Base-by-base conservation (phyloP, 2,113 vertebrate genomes). In the Budorcas taxicolor region DNA sequence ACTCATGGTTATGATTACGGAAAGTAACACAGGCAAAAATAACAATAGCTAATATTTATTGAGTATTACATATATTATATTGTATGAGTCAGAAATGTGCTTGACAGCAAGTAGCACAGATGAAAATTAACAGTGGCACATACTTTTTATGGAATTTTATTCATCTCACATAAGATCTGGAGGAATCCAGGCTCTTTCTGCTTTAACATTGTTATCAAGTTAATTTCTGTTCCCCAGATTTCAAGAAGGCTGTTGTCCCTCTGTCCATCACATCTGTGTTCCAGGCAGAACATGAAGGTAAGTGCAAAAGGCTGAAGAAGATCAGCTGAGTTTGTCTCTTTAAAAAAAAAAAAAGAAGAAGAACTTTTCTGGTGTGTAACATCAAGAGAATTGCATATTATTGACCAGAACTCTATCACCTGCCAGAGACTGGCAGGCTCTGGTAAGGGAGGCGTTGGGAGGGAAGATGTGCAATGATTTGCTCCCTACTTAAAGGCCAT, bases 401-500 rank as follows among this genome's bases (percentile, higher is more conserved):
- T 21, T 78, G 43, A 55, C 29, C 43, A 78, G 29, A 87, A 87
- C 60, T 57, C 57, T 43, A 4, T 87, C 40, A 76, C 53, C 50
- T 84, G 53, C n/a, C 67, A 71, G n/a, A 71, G 67, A 71, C 76
- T 92, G 55, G 86, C 64, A 71, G 87, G 82, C 83, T 45, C 55
- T 36, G 52, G 89, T 13, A 58, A 96, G 40, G 47, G 83, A 87
- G 58, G 83, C 36, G 40, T 0, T 91, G 17, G 58, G 58, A 80
- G 12, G 85, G 55, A 87, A 93, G 58, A 33, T 76, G 47, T 90
- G 71, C 60, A 86, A 83, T 83, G 57, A 95, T 94, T 85, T 92
- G 19, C 50, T 87, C n/a, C 43, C 58, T 53, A 27, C n/a, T 91
- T 96, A 98, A 95, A 97, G 96, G 55, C 16, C 78, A 57, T 71